These are phyloP conservation scores for Raphicerus campestris DNA, from an alignment of 2,113 vertebrate genomes.

Conservation along the genomic window DNA sequence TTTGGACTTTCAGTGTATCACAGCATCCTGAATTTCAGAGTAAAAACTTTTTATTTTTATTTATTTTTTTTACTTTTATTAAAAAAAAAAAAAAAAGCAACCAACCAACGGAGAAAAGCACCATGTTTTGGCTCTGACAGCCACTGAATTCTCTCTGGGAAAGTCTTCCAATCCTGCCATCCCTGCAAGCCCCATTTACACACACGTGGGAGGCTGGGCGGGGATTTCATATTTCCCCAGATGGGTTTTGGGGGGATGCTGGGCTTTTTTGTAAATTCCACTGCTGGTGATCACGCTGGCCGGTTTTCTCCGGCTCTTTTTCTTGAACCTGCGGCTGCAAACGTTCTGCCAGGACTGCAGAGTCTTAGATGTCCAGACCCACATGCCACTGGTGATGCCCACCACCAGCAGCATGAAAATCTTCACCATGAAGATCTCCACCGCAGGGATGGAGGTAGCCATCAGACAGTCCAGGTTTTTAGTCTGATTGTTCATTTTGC, in stretches of 20 bases:
- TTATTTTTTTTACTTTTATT: constrained; percentile 24
- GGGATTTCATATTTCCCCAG: constrained; percentile 90
- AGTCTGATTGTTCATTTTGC: constrained; percentile 81
- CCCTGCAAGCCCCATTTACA: constrained; percentile 77
- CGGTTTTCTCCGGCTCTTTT: constrained; percentile 89
- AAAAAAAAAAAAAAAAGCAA: not conserved
- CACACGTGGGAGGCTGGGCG: constrained; percentile 88
- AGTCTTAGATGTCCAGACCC: constrained; percentile 99
- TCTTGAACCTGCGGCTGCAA: constrained; percentile 90
- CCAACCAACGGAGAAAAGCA: not conserved
- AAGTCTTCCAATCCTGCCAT: not conserved
- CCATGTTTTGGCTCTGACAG: not conserved
- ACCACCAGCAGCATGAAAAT: constrained; percentile 97
- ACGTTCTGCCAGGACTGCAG: constrained; percentile 97
- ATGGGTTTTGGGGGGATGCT: constrained; percentile 88
- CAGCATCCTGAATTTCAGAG: constrained; percentile 61
- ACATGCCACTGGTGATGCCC: constrained; percentile 97
- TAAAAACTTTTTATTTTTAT: constrained; percentile 37
- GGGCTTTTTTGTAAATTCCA: constrained; percentile 92
- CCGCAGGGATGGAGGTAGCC: constrained; percentile 91
- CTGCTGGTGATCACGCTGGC: constrained; percentile 88
- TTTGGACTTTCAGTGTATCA: constrained; percentile 58
- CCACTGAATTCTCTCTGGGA: not conserved
- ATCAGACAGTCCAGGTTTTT: constrained; percentile 87
- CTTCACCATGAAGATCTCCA: constrained; percentile 98